Percentiles rank a stretch among this genome's conserved stretches.
Conservation (phyloP, 2,797 vertebrate genomes). For the Xyrichtys novacula region DNA sequence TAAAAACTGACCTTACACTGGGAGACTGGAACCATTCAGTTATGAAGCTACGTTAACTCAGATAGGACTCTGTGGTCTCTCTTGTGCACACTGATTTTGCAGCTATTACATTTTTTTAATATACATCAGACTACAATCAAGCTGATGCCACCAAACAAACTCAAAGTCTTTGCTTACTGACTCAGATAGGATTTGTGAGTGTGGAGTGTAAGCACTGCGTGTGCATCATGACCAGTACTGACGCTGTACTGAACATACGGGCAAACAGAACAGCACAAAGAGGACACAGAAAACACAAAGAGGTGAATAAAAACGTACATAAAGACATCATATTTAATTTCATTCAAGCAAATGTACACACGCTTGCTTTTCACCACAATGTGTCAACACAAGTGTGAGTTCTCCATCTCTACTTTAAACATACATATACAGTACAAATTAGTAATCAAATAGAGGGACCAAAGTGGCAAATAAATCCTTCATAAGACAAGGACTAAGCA, state of each 20-base stretch:
- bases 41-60: background rate
- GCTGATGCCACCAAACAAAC: background rate
- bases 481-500: slow-evolving; percentile 30
- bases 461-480: slow-evolving; percentile 41
- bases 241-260: slow-evolving; percentile 5
- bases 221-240: background rate
- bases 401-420: slow-evolving; percentile 36
- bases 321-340: slow-evolving; percentile 58
- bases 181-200: background rate
- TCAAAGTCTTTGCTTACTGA: slow-evolving; percentile 6
- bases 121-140: background rate
- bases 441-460: slow-evolving; percentile 25
- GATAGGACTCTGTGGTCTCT: background rate
- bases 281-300: slow-evolving; percentile 1
- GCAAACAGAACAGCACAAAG: background rate
- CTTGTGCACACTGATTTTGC: background rate
- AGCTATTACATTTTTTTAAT: background rate
- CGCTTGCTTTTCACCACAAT: slow-evolving; percentile 22
- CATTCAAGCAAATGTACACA: slow-evolving; percentile 60
- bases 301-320: background rate
- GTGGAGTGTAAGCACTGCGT: slow-evolving; percentile 5
- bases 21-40: slow-evolving; percentile 25
- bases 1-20: slow-evolving; percentile 62
- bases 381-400: slow-evolving; percentile 39
- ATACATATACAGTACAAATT: slow-evolving; percentile 38